Base-by-base conservation (phyloP, 2,113 vertebrate genomes). In the Ictalurus punctatus region DNA sequence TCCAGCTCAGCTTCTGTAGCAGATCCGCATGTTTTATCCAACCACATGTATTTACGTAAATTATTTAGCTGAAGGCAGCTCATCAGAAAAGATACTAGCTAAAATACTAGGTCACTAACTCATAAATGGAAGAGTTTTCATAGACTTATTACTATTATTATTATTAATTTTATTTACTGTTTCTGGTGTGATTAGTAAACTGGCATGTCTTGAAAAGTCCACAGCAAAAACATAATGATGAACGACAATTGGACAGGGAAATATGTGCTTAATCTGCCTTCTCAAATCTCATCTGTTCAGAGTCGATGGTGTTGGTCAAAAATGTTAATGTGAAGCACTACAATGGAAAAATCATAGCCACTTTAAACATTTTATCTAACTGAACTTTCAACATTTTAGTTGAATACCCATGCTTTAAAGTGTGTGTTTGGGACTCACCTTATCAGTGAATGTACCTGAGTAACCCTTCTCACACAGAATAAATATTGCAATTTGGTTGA, bases 401-500 rank as follows among this genome's bases (percentile, higher is more conserved):
- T 25, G 21, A 73, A 73, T 73, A 25, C 37, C 10, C 21, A 10
- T 37, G 69, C 16, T 37, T 30, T 69, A 30, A 85, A 86, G 81
- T 71, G 58, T 90, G 91, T 93, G 92, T 90, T 87, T 90, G 23
- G 40, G 71, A 85, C 74, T 54, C 74, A 37, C 85, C 81, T 84
- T 81, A 88, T 87, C 80, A 74, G 84, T 40, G 85, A 40, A 52
- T 80, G 59, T 40, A 90, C 89, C 69, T 88, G 40, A 59, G 63
- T 74, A 61, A 69, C 84, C 84, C 54, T 19, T 40, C 54, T 48
- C 67, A 37, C 54, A n/a, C 56, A 21, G 48, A 30, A 88, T 83
- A 83, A 83, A 81, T 82, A 56, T 63, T n/a, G n/a, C 82, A 40
- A 82, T 63, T 74, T 74, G 86, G 78, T 69, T 54, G 7, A 69